Percentiles rank a stretch among this genome's conserved stretches.
Evolutionary conservation across 2,113 vertebrate genomes (phyloP).

Genomic region (Bolborhynchus lineola): DNA sequence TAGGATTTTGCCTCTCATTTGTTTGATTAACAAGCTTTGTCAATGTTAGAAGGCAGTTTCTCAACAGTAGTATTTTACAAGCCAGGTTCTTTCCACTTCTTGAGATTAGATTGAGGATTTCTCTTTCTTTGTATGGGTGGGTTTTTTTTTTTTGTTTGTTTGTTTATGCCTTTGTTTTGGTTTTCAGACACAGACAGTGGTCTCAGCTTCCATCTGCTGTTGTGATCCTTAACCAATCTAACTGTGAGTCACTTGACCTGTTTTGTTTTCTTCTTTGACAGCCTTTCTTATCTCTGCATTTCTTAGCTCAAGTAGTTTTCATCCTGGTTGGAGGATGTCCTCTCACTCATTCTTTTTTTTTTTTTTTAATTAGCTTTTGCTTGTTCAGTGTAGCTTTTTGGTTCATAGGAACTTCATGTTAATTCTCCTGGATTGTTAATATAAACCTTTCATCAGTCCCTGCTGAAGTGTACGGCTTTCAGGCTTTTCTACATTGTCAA

Average conservation of each 20-base stretch:
- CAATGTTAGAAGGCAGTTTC: neutral
- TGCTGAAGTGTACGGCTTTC: neutral
- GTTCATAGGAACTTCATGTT: neutral
- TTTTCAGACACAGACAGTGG: neutral
- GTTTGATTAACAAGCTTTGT: neutral
- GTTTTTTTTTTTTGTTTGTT: accelerated
- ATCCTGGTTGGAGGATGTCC: neutral
- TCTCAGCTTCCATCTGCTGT: neutral
- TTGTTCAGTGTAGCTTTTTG: neutral
- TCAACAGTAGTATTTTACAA: neutral
- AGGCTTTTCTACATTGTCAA: neutral
- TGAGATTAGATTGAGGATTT: neutral
- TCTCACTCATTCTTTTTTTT: neutral
- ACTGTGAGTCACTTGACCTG: neutral
- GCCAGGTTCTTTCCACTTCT: neutral
- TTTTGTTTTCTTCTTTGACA: neutral
- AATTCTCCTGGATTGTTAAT: neutral
- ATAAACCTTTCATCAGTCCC: neutral
- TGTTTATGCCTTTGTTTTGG: neutral
- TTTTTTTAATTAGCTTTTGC: neutral
- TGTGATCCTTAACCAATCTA: neutral
- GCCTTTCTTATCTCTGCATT: neutral
- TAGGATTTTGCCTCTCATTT: neutral
- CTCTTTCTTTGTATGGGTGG: neutral
- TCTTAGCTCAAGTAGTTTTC: neutral